Base-by-base conservation (phyloP, 2,113 vertebrate genomes). In the Gobiocypris rarus region DNA sequence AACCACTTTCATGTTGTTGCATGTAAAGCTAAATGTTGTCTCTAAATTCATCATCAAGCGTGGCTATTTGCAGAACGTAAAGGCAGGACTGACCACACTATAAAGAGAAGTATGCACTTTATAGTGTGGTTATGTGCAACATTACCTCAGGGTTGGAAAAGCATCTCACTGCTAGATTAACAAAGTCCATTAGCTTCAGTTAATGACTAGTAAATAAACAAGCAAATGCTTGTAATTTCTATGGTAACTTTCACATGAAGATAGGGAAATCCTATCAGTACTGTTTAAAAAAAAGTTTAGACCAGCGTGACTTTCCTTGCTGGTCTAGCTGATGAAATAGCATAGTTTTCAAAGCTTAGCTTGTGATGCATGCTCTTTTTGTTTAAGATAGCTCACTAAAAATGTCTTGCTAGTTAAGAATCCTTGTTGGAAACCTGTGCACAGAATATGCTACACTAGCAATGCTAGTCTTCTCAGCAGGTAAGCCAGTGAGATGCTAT, bases 1-100 rank as follows among this genome's bases (percentile, higher is more conserved):
- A 79, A 45, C 15, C 65, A 50, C 84, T 85, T 85, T 85, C 41
- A 85, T 80, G 76, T 61, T 71, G 48, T 31, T 59, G 28, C 58
- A 52, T 61, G 50, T 59, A 58, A 71, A 70, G 48, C 43, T 74
- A 50, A 83, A 63, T 54, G 31, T 71, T 73, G 76, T 84, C 52
- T 79, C 52, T 79, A 28, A 73, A 80, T 73, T 71, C 61, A 63
- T 38, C 76, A 80, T 48, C 52, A 45, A 50, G 61, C 65, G 1
- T 26, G 26, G 82, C 82, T 84, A 80, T 86, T 84, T 84, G 38
- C 15, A 73, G 85, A 84, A 7, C 8, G 48, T 84, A 22, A 65
- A 80, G 28, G 58, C 45, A 54, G 48, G 34, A 74, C 50, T 75
- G 56, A 80, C 85, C 82, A 75, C 82, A 85, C 11, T 65, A 69